Conservation (phyloP, 2,113 vertebrate genomes). For the Gadus chalcogrammus region DNA sequence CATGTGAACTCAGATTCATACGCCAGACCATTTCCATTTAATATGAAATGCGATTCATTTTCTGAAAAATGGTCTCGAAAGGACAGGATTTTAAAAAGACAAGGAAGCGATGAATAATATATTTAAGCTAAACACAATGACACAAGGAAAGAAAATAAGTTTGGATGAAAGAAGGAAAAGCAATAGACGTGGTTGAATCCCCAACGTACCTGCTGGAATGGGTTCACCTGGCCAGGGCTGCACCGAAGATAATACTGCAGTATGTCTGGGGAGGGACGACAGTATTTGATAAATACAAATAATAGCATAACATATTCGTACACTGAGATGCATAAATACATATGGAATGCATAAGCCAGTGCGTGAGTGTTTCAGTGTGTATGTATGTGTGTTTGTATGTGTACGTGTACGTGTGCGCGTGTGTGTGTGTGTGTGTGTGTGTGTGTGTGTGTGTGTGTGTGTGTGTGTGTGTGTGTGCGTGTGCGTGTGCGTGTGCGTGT, state of each 20-base stretch:
- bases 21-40: too few relatives aligned
- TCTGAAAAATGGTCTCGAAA: too few relatives aligned
- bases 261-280: slow-evolving; percentile 70
- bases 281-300: neutral
- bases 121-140: too few relatives aligned
- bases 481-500: neutral
- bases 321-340: neutral
- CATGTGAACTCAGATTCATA: too few relatives aligned
- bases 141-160: too few relatives aligned
- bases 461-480: neutral
- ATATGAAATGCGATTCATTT: too few relatives aligned
- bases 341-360: neutral
- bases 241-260: slow-evolving; percentile 89
- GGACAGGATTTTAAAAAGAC: too few relatives aligned
- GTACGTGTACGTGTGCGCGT: slow-evolving; percentile 2
- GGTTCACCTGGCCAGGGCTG: slow-evolving; percentile 79
- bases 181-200: neutral
- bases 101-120: too few relatives aligned
- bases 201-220: slow-evolving; percentile 87
- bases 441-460: slow-evolving; percentile 7
- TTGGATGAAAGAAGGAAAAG: too few relatives aligned
- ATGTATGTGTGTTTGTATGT: neutral
- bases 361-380: neutral
- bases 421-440: slow-evolving; percentile 1
- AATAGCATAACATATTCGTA: neutral